Percentiles rank a stretch among this genome's conserved stretches.
These are phyloP conservation scores for Solen grandis DNA, from an alignment of 1,140 invertebrate species.

Conservation along the genomic window DNA sequence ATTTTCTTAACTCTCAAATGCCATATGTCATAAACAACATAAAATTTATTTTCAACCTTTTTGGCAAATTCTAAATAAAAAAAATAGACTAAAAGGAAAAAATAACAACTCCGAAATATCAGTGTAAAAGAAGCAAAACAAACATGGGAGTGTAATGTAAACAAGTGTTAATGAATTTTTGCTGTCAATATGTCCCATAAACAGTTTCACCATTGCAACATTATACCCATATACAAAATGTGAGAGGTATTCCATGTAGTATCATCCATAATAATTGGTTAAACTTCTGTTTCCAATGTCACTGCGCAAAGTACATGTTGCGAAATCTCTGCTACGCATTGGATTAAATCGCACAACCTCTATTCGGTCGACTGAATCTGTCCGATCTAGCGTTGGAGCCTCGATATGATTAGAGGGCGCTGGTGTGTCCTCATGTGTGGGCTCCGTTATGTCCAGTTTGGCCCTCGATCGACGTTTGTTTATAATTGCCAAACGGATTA, in stretches of 20 bases:
- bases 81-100: no score
- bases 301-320: slow-evolving; percentile 54
- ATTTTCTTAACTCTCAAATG: no score
- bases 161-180: not conserved
- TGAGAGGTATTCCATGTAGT: not conserved
- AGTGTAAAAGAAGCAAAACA: no score
- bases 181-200: not conserved
- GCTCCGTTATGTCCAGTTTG: slow-evolving; percentile 52
- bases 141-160: no score
- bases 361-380: slow-evolving; percentile 53
- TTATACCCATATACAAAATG: not conserved
- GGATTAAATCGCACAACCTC: slow-evolving; percentile 54
- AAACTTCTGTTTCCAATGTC: slow-evolving; percentile 55
- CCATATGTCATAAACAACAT: no score
- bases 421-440: slow-evolving; percentile 28
- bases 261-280: slow-evolving; percentile 54
- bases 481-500: slow-evolving; percentile 51
- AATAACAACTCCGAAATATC: no score
- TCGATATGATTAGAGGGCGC: slow-evolving; percentile 50
- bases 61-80: no score
- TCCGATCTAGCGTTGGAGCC: slow-evolving; percentile 43
- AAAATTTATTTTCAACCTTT: no score
- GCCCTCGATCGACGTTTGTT: slow-evolving; percentile 49
- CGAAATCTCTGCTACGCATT: slow-evolving; percentile 53
- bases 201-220: not conserved